These are phyloP conservation scores for Charina bottae DNA, from an alignment of 2,113 vertebrate genomes.

Conservation along the genomic window DNA sequence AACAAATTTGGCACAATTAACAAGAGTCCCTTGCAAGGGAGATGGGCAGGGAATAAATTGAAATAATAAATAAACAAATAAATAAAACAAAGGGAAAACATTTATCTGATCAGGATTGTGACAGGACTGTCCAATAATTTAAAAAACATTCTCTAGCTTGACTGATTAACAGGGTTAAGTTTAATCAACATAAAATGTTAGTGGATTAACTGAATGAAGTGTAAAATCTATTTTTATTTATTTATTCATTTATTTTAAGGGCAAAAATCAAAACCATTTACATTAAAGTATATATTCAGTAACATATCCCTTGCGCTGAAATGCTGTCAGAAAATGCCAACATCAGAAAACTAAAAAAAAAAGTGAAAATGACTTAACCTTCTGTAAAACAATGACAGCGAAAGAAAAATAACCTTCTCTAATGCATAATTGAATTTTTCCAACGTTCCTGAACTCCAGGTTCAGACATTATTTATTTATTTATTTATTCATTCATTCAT, in stretches of 20 bases:
- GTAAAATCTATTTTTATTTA: neutral
- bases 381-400: neutral
- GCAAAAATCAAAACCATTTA: neutral
- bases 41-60: no score
- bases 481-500: no score
- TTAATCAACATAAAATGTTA: neutral
- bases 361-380: neutral
- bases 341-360: neutral
- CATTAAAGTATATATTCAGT: no score
- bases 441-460: neutral
- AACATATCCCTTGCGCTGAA: neutral
- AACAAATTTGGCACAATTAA: neutral
- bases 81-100: neutral
- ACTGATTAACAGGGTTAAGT: neutral
- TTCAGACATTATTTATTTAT: no score
- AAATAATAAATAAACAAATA: no score
- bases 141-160: neutral
- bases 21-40: no score
- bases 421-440: neutral
- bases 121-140: neutral
- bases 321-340: neutral
- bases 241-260: neutral
- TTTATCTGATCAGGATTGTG: neutral
- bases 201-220: neutral
- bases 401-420: neutral